A percentile compares a stretch with the other conserved stretches of the same genome.
phyloP scores from a whole-genome alignment of 1,140 invertebrate species.

The Liolophura sinensis region DNA sequence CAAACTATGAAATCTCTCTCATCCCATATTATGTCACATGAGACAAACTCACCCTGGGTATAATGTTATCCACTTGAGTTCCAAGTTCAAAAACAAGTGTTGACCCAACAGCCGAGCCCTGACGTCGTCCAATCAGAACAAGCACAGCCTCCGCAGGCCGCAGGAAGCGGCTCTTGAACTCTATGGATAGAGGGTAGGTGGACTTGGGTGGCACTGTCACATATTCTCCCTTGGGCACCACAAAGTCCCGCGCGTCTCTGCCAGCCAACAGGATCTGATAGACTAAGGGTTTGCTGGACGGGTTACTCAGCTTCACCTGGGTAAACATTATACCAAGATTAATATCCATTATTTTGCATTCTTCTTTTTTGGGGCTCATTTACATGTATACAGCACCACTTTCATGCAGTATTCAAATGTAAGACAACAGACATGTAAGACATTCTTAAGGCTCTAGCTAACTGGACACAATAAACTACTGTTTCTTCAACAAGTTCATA shows the following conservation, averaged over 20 bases:
- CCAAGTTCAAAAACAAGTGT: conserved; percentile 54
- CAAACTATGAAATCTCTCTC: too few species aligned
- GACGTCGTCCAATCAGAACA: conserved; percentile 49
- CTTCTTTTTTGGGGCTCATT: too few species aligned
- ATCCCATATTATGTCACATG: too few species aligned
- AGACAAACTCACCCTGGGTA: conserved; percentile 42
- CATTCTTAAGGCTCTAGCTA: too few species aligned
- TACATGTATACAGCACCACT: too few species aligned
- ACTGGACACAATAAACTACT: too few species aligned
- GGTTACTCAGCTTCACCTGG: conserved; percentile 56
- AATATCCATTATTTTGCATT: too few species aligned
- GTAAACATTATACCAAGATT: too few species aligned
- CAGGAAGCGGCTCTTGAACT: conserved; percentile 54
- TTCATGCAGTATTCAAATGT: too few species aligned
- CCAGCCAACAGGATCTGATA: conserved; percentile 56
- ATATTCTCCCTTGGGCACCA: conserved; percentile 46
- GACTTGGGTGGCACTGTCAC: conserved; percentile 47
- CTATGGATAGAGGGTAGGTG: conserved; percentile 44
- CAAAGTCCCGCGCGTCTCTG: conserved; percentile 50
- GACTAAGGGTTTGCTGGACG: conserved; percentile 49
- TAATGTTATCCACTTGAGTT: conserved; percentile 52
- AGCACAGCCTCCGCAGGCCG: conserved; percentile 53
- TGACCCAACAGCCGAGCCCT: conserved; percentile 44
- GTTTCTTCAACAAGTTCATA: too few species aligned
- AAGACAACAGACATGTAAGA: too few species aligned